These are phyloP conservation scores for Homarus gammarus DNA, from an alignment of 2,888 invertebrate species.

Conservation along the genomic window DNA sequence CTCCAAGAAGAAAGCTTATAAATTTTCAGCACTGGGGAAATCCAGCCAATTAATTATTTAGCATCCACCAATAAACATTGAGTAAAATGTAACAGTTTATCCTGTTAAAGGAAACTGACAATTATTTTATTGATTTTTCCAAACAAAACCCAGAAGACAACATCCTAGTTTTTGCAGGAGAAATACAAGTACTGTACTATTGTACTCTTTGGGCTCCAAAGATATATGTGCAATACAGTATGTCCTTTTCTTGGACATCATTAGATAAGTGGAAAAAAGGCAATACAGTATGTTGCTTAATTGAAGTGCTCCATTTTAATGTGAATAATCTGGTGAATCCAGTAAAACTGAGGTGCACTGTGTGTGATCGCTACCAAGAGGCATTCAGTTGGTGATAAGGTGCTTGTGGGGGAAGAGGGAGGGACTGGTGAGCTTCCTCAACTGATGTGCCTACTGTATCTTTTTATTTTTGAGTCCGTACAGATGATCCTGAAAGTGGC, in stretches of 20 bases:
- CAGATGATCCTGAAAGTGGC: not conserved
- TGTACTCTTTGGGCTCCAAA: too few species aligned
- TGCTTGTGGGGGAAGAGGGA: not conserved
- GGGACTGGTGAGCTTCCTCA: not conserved
- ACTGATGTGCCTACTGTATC: not conserved
- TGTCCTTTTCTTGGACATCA: not conserved
- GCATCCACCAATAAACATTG: too few species aligned
- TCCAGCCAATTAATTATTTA: too few species aligned
- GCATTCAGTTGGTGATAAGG: not conserved
- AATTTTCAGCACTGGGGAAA: too few species aligned
- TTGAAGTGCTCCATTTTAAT: too few species aligned
- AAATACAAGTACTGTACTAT: not conserved
- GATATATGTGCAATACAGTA: not conserved
- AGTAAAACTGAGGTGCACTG: not conserved
- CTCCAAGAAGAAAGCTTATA: too few species aligned
- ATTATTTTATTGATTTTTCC: too few species aligned
- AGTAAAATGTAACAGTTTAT: too few species aligned
- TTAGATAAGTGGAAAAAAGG: not conserved
- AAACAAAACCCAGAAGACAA: not conserved
- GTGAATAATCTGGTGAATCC: not conserved
- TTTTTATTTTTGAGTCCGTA: not conserved
- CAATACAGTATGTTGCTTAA: too few species aligned
- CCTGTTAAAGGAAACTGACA: too few species aligned
- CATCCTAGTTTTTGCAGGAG: not conserved
- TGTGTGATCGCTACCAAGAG: not conserved